Evolutionary conservation across 2,113 vertebrate genomes (phyloP).

Genomic region (Rhinichthys klamathensis): DNA sequence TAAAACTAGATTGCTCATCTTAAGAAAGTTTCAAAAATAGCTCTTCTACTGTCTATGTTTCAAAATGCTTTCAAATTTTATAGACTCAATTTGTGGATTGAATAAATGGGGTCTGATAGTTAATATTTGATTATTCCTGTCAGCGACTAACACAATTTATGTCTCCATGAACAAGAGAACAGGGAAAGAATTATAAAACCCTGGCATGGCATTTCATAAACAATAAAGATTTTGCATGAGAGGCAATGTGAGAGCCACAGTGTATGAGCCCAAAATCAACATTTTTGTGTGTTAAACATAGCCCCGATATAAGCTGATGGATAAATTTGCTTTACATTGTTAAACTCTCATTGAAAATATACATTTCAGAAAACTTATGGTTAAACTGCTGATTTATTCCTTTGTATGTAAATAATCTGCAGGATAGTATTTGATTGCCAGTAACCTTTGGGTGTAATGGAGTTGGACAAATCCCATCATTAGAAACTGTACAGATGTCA

Average conservation of each 20-base stretch:
- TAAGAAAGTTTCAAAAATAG: conserved; percentile 32
- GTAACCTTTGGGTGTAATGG: conserved; percentile 46
- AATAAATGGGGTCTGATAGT: conserved; percentile 36
- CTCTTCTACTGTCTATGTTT: neutral
- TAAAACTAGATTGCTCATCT: conserved; percentile 31
- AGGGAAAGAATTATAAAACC: neutral
- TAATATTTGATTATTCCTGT: conserved; percentile 50
- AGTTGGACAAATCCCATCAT: conserved; percentile 49
- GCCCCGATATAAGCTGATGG: neutral
- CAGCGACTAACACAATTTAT: conserved; percentile 12
- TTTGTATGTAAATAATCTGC: conserved; percentile 28
- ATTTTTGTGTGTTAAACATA: neutral
- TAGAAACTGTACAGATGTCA: conserved; percentile 42
- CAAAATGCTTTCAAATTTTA: conserved; percentile 6
- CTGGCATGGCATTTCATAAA: neutral
- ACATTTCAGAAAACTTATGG: neutral
- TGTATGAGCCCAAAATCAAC: neutral
- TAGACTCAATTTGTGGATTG: conserved; percentile 41
- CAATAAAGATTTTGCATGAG: neutral
- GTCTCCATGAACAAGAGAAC: conserved; percentile 5
- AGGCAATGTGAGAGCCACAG: neutral
- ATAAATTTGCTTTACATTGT: neutral
- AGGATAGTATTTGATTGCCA: conserved; percentile 51
- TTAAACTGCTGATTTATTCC: conserved; percentile 24
- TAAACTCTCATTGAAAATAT: conserved; percentile 6